Evolutionary conservation across 2,113 vertebrate genomes (phyloP), one percentile per base, ranked within the genome.

Genomic region (Leucoraja erinaceus): DNA sequence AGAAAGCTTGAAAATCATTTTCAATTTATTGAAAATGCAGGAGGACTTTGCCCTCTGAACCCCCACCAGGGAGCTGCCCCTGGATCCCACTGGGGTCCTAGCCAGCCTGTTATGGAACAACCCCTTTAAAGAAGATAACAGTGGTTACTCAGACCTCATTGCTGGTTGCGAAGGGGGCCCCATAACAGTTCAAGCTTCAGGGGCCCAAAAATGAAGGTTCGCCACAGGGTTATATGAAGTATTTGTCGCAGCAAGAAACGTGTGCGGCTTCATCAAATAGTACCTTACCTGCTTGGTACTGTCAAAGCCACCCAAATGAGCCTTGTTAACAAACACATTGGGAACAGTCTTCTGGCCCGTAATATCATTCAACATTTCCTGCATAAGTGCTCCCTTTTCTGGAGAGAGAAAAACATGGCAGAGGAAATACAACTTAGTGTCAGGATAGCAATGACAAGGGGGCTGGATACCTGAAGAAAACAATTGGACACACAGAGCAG

Each of bases 261-360:
- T 61, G n/a, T 66, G 12, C 0, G 31, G 61, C 38, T 88, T 88
- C 25, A 63, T 61, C 59, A 88, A 88, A 66, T 31, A 88, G 0
- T 28, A 31, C 31, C 4, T 95, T 96, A 99, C 99, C 98, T 99
- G 95, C 93, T 98, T 94, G 0, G 98, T 98, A 93, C 95, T 97
- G 94, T 99, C 98, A 93, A 96, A 98, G 94, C 98, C 98, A 0
- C 99, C 99, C 11, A 99, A 0, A 0, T 99, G 99, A 0, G 95
- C 98, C 96, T 98, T 98, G 95, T 98, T 98, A 95, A 99, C 96
- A 96, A 99, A 99, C 74, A 99, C 96, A 18, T 96, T 99, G 70
- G 99, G 99, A 93, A 99, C 98, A 0, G 97, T 99, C 94, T 95
- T 98, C 96, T 99, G 98, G 78, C 97, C 97, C 0, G 98, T 99